phyloP scores from a whole-genome alignment of 1,140 invertebrate species.

The Penaeus indicus region DNA sequence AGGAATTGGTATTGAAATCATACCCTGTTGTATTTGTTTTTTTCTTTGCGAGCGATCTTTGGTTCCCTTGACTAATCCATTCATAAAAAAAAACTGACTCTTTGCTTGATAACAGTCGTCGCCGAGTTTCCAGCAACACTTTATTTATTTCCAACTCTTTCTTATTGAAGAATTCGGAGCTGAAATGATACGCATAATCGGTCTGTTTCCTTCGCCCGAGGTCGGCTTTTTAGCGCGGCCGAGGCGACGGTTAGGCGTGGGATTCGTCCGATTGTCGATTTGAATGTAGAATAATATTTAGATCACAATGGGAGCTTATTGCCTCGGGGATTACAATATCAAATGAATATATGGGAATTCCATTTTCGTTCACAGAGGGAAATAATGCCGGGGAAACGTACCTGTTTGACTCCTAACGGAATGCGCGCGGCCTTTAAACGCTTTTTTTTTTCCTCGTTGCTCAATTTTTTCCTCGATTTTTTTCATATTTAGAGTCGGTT shows the following conservation, averaged over 20 bases:
- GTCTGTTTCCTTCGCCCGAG: neutral
- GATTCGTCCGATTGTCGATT: constrained; percentile 47
- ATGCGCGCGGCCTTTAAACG: neutral
- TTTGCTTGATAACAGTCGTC: no score
- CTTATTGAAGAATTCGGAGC: no score
- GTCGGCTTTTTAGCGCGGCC: constrained; percentile 37
- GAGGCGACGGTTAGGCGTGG: constrained; percentile 53
- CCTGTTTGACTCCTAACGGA: neutral
- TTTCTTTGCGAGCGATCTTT: no score
- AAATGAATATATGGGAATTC: constrained; percentile 43
- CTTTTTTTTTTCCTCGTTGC: neutral
- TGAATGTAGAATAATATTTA: constrained; percentile 60
- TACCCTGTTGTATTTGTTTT: no score
- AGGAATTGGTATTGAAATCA: no score
- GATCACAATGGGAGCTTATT: constrained; percentile 15
- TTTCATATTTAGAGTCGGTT: no score
- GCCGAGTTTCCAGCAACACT: no score
- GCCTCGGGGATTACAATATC: constrained; percentile 41
- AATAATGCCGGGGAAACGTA: neutral
- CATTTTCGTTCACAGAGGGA: neutral
- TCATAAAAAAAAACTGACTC: no score
- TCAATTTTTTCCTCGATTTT: neutral
- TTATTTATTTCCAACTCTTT: no score
- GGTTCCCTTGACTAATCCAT: no score
- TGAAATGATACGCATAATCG: no score